These are phyloP conservation scores for Phylloscopus whistleri DNA, from an alignment of 2,113 vertebrate genomes.

Conservation along the genomic window DNA sequence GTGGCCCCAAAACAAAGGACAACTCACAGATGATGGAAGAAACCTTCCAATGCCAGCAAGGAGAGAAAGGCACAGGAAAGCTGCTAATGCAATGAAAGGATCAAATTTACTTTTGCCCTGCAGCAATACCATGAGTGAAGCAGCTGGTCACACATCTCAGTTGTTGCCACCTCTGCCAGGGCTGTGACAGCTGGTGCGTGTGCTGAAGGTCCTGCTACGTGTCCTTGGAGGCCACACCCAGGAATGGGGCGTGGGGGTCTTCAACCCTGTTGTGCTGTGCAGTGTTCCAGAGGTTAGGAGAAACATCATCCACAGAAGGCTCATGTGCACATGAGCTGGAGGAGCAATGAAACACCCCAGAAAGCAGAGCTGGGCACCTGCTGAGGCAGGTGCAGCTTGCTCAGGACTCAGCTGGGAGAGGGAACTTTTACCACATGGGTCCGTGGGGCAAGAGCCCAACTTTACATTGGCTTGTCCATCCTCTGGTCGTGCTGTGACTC, in stretches of 20 bases:
- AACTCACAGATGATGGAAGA: background rate
- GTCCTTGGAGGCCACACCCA: background rate
- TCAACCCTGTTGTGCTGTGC: background rate
- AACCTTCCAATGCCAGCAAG: background rate
- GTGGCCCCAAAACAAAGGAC: background rate
- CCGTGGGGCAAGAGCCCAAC: background rate
- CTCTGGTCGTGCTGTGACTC: background rate
- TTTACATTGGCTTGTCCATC: background rate
- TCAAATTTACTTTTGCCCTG: background rate
- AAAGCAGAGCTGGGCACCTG: background rate
- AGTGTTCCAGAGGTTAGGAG: background rate
- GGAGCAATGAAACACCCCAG: background rate
- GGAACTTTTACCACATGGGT: background rate
- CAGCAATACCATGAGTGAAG: background rate
- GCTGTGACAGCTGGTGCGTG: background rate
- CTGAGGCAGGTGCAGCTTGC: background rate
- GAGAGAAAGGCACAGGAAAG: background rate
- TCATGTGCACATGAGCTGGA: background rate
- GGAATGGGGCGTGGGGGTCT: background rate
- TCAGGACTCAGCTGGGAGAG: background rate
- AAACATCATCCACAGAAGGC: background rate
- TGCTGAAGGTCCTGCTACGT: background rate
- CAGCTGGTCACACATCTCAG: background rate
- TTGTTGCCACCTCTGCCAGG: background rate
- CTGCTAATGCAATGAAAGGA: background rate